Evolutionary conservation across 2,888 invertebrate species (phyloP), one percentile per base, ranked within the genome.

Genomic region (Trichogramma evanescens): DNA sequence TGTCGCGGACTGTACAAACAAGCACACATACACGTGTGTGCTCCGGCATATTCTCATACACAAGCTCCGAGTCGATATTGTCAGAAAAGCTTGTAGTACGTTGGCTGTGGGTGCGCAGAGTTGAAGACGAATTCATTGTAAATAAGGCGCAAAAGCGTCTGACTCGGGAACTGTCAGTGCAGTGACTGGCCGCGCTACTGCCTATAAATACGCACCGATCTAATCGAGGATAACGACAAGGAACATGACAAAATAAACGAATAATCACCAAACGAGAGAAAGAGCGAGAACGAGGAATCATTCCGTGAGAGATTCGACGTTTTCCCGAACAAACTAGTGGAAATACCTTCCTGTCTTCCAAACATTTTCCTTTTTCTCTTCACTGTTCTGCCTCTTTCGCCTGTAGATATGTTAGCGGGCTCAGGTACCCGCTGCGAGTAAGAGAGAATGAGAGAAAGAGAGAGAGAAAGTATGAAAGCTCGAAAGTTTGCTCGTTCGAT

Each of bases 131-230:
- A 57, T 26, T 26, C 26, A 26, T 26, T 26, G 26, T 53, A 61
- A 13, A 13, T 74, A 75, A 75, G 73, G 72, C 74, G 71, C 71
- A 70, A 70, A 72, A 70, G 68, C 71, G 69, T 68, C 71, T 70
- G 66, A 69, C 65, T 59, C 66, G 65, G 60, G 63, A 58, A 63
- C 60, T 62, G 66, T 57, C 56, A 50, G 49, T 60, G 62, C 52
- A 50, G 41, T 58, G 45, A 50, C 56, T 46, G 52, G 38, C 6
- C 55, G 40, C 6, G 54, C 7, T 9, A 46, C 43, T 41, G 57
- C 48, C 56, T 13, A 13, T 49, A 56, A 50, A 56, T 13, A 46
- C 51, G 55, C 26, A 26, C 2, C 45, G 62, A 64, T 66, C 65
- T 68, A 68, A 69, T 68, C 66, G 63, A 62, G 56, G 54, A 44